Conservation (phyloP, 2,797 vertebrate genomes). For the Lates japonicus region DNA sequence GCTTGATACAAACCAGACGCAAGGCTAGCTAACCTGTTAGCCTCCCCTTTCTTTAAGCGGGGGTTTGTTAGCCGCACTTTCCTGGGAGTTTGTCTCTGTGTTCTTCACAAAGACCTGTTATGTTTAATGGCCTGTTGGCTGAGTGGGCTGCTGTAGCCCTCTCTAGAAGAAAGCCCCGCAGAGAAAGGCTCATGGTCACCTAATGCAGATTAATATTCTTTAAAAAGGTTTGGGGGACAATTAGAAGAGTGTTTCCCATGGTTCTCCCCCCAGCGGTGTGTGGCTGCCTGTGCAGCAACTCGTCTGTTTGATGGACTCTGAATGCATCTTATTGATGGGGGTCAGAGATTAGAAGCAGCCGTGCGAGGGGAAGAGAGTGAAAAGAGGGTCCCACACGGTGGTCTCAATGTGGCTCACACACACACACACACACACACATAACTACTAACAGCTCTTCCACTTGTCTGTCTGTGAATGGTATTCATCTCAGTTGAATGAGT, state of each 20-base stretch:
- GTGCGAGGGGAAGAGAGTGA: conserved; percentile 74
- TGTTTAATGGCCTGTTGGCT: conserved; percentile 88
- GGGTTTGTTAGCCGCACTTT: conserved; percentile 74
- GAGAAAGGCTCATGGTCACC: conserved; percentile 87
- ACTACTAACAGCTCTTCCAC: conserved; percentile 82
- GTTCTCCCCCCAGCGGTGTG: conserved; percentile 82
- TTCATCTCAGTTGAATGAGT: conserved; percentile 72
- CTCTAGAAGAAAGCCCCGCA: conserved; percentile 80
- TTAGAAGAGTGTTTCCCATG: conserved; percentile 88
- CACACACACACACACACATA: conserved; percentile 67
- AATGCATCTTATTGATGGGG: conserved; percentile 89
- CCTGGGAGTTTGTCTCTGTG: conserved; percentile 71
- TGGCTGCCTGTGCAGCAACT: conserved; percentile 82
- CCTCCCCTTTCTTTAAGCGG: conserved; percentile 63
- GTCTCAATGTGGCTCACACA: conserved; percentile 66
- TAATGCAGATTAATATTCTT: conserved; percentile 91
- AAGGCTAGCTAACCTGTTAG: conserved; percentile 70
- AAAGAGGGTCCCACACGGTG: conserved; percentile 76
- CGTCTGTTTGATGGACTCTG: conserved; percentile 87
- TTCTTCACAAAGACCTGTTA: conserved; percentile 88
- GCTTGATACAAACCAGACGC: conserved; percentile 83
- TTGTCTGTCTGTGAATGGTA: conserved; percentile 83
- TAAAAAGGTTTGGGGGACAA: conserved; percentile 87
- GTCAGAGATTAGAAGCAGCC: conserved; percentile 88
- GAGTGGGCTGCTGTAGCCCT: conserved; percentile 85